Evolutionary conservation across 2,797 vertebrate genomes (phyloP), one percentile per base, ranked within the genome.

Genomic region (Sylvilagus floridanus): DNA sequence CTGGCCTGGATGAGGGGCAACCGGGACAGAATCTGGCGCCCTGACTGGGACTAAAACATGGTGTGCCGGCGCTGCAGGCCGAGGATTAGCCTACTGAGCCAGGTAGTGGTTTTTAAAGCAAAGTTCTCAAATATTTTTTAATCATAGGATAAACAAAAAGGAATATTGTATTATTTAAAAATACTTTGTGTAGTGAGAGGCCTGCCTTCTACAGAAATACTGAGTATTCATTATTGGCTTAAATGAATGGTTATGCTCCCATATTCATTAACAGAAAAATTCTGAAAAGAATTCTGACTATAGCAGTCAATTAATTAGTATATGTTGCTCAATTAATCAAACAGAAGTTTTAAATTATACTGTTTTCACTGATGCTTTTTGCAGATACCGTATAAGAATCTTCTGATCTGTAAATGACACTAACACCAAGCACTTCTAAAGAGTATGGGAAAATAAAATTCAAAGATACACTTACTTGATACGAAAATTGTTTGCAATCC

Each of bases 91-190:
- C 35, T 35, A 35, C 35, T 35, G 35, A 35, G 35, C 35, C 35
- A 35, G 37, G 37, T 37, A 37, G 37, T 37, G 37, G 37, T 82
- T 79, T 91, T 66, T 50, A 92, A 93, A 84, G 50, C 50, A 81
- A 96, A 84, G 81, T 16, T 76, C 66, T 72, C 14, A 89, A 95
- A 81, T 93, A 37, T 90, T 92, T 94, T 68, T 94, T 68, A 76
- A 82, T 84, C 50, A 88, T 7, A 84, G 11, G 21, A 93, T 73
- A 93, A 94, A 82, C 10, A 92, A 91, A 69, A 35, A 71, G 65
- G 88, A 95, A 75, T 28, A 96, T 32, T 32, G 4, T 30, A 82
- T 16, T 92, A 50, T 84, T 95, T 83, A 32, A 95, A 88, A 84
- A 72, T 47, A 9, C 42, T 47, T 82, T 84, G 30, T 62, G 26